phyloP scores from a whole-genome alignment of 2,797 vertebrate genomes.

The Diglossa cyanea region DNA sequence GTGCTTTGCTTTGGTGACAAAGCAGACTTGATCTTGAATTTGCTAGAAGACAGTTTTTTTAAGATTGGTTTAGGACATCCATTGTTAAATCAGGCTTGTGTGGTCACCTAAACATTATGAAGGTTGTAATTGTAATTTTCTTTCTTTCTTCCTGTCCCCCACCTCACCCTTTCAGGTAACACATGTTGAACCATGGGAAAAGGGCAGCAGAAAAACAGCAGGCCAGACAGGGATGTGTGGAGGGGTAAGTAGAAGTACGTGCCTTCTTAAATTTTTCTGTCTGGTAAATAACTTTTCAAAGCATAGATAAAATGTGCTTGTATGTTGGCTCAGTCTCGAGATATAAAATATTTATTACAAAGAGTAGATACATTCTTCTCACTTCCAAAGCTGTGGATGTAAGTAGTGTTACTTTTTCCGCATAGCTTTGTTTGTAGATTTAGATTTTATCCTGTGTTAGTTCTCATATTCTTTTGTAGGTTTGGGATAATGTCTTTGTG shows the following conservation, averaged over 20 bases:
- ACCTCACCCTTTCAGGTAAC: conserved; percentile 81
- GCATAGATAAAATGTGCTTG: neutral
- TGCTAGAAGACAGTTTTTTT: neutral
- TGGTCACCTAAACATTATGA: neutral
- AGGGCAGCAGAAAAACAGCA: conserved; percentile 97
- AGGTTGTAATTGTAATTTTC: neutral
- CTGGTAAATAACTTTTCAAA: neutral
- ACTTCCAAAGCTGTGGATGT: neutral
- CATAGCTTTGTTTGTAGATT: neutral
- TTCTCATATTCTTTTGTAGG: neutral
- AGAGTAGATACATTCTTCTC: neutral
- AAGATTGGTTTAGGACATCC: neutral
- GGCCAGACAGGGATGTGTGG: conserved; percentile 99
- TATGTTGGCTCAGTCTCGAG: neutral
- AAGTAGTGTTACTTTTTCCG: neutral
- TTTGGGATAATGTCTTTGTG: neutral
- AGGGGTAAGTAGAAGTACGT: conserved; percentile 99
- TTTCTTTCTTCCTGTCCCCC: neutral
- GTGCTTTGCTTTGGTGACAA: neutral
- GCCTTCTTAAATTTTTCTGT: conserved; percentile 81
- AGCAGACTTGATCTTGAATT: neutral
- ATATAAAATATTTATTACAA: neutral
- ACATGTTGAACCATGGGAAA: conserved; percentile 97
- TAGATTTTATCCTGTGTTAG: neutral
- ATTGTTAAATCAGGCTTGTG: neutral